Evolutionary conservation across 1,140 invertebrate species (phyloP), one percentile per base, ranked within the genome.

Genomic region (Arctopsyche grandis): DNA sequence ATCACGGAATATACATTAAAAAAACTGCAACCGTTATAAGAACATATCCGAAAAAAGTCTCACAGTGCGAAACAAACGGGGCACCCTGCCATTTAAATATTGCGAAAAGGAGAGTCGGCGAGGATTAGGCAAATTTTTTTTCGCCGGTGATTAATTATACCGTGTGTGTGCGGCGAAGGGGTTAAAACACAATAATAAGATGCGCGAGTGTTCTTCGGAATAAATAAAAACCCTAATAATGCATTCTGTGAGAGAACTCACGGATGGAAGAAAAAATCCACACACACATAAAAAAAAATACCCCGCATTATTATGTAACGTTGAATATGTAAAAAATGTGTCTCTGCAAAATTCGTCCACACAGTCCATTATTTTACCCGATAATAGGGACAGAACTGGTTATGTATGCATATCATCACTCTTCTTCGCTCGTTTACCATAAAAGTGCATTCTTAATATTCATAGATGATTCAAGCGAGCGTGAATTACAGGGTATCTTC

Each of bases 131-230:
- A 76, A 76, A 76, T 76, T 76, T 76, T 29, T 56, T 63, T 44
- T 76, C 56, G 46, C 43, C 44, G 56, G 74, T 76, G 74, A 76
- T 76, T 76, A 76, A 76, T 76, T 76, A 76, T 76, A 76, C 74
- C 16, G n/a, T 22, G 26, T 63, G 5, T 29, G 24, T 7, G 7
- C 43, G 38, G 69, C 44, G 9, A 76, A 63, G 26, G 38, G 74
- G 74, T 48, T 76, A 22, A 44, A 58, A 19, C 22, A 19, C 29
- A 66, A 76, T 76, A 76, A 76, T 76, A 56, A 76, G 46, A 76
- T 76, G 74, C 74, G 52, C 56, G 24, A 19, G 63, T 22, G 24
- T 66, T 12, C 5, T 29, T 26, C 21, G 10, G 63, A 66, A 66
- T 66, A 66, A 22, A 12, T n/a, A 66, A 66, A 12, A n/a, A 16